Conservation (phyloP, 1,140 invertebrate species). For the Diachasmimorpha longicaudata region DNA sequence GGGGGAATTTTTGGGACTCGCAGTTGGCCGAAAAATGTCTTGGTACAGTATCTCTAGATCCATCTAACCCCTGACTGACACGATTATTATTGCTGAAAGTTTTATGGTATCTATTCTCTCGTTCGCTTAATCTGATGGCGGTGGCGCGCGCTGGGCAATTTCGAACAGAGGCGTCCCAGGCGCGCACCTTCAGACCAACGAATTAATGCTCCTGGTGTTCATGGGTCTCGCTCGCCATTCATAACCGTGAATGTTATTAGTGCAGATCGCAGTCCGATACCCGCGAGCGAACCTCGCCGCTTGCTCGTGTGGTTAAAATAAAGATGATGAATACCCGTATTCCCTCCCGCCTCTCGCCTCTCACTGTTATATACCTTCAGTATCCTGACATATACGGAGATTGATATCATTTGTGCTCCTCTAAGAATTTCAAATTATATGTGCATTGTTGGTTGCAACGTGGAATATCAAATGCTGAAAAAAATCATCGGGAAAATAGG, state of each 20-base stretch:
- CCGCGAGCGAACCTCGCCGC: constrained; percentile 27
- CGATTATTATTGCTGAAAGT: not conserved
- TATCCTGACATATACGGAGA: constrained; percentile 9
- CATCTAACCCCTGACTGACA: not conserved
- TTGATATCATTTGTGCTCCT: constrained; percentile 46
- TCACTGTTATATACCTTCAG: no score
- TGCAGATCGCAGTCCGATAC: constrained; percentile 50
- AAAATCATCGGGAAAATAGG: no score
- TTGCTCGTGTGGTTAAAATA: constrained; percentile 54
- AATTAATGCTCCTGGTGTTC: constrained; percentile 31
- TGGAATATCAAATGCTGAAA: no score
- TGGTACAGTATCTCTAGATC: not conserved
- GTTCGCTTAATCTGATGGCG: not conserved
- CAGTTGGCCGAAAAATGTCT: not conserved
- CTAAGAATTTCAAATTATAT: constrained; percentile 19
- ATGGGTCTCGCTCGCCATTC: constrained; percentile 27
- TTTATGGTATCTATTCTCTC: not conserved
- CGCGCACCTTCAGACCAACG: constrained; percentile 24
- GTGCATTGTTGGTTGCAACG: not conserved
- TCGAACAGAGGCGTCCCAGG: constrained; percentile 1
- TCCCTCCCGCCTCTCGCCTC: constrained; percentile 41
- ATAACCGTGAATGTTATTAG: constrained; percentile 49
- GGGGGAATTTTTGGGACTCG: not conserved
- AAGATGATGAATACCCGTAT: constrained; percentile 52
- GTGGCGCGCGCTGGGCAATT: not conserved